A percentile compares a stretch with the other conserved stretches of the same genome.
Evolutionary conservation across 2,888 invertebrate species (phyloP).

Genomic region (Spodoptera picta): DNA sequence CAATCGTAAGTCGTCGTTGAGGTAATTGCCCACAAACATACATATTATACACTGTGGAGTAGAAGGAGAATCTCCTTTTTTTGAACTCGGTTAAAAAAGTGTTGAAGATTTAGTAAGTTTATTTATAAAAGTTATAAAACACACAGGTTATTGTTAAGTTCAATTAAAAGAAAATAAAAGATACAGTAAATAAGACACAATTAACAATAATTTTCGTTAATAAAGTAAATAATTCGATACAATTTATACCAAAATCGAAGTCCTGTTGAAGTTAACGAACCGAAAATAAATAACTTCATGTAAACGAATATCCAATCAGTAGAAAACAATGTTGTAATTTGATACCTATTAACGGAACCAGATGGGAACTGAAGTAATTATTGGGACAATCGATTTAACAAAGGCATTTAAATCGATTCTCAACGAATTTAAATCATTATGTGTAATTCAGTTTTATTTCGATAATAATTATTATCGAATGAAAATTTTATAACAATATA

Average conservation of each 20-base stretch:
- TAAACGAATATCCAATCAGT: slow-evolving; percentile 62
- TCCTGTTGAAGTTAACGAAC: slow-evolving; percentile 35
- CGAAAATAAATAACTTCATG: slow-evolving; percentile 44
- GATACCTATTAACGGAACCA: slow-evolving; percentile 61
- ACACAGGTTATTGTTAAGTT: no score
- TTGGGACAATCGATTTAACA: slow-evolving; percentile 59
- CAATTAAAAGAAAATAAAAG: no score
- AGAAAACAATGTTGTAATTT: slow-evolving; percentile 62
- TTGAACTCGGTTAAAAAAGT: no score
- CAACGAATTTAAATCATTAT: slow-evolving; percentile 22
- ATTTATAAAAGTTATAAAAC: no score
- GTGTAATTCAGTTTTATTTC: slow-evolving; percentile 9
- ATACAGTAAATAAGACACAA: no score
- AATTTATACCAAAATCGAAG: slow-evolving; percentile 5
- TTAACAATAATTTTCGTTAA: not conserved
- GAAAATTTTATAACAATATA: not conserved
- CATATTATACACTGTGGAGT: no score
- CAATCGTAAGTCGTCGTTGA: no score
- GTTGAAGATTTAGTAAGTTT: no score
- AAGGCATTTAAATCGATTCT: slow-evolving; percentile 61
- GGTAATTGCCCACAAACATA: no score
- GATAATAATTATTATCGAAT: not conserved
- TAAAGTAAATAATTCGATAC: not conserved
- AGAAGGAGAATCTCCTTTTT: no score
- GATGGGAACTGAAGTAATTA: slow-evolving; percentile 59